A percentile compares a stretch with the other conserved stretches of the same genome.
phyloP scores from a whole-genome alignment of 2,113 vertebrate species.

The Fukomys damarensis region DNA sequence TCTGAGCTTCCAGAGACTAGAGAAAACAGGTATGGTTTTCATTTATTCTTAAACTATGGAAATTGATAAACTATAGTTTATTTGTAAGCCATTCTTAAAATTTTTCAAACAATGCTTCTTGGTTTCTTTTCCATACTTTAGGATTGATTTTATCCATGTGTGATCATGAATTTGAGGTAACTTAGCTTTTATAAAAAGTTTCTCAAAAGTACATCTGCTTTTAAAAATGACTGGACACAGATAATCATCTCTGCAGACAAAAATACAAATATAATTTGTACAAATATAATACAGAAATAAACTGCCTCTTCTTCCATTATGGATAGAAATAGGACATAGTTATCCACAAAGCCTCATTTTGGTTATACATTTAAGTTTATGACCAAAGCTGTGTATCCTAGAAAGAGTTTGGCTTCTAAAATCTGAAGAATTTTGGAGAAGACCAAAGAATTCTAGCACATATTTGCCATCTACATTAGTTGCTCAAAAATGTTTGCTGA shows the following conservation, averaged over 20 bases:
- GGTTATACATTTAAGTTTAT: constrained; percentile 19
- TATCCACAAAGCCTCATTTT: neutral
- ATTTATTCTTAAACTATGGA: constrained; percentile 29
- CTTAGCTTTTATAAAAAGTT: neutral
- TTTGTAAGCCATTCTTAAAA: neutral
- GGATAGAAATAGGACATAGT: neutral
- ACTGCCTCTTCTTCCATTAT: neutral
- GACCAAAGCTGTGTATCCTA: neutral
- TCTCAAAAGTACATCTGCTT: neutral
- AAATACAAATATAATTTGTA: neutral
- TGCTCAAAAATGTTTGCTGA: constrained; percentile 29
- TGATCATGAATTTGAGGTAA: constrained; percentile 31
- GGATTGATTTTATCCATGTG: neutral
- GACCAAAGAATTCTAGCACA: neutral
- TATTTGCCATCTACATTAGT: neutral
- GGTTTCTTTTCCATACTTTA: neutral
- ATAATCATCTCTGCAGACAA: constrained; percentile 7
- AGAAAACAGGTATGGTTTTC: neutral
- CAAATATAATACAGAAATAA: neutral
- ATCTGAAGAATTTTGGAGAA: neutral
- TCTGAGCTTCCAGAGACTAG: neutral
- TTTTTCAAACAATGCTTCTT: neutral
- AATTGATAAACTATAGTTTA: neutral
- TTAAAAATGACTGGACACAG: neutral
- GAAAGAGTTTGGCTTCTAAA: neutral